Evolutionary conservation across 2,113 vertebrate genomes (phyloP).

Genomic region (Tragelaphus imberbis): DNA sequence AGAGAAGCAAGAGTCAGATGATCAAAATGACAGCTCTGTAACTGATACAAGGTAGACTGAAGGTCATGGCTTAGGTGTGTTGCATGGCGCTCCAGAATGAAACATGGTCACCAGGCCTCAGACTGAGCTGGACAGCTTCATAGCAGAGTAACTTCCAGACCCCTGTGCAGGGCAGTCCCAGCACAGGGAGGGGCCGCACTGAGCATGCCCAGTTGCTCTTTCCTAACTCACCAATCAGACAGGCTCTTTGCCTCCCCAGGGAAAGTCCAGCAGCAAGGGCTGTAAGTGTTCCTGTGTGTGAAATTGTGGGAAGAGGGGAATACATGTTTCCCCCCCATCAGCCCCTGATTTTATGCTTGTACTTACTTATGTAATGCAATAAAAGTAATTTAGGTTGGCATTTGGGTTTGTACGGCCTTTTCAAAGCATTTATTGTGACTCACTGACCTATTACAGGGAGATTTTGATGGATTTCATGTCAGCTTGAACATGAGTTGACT

Average conservation of each 20-base stretch:
- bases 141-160: fast-evolving
- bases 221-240: neutral
- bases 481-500: fast-evolving
- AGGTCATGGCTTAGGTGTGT: neutral
- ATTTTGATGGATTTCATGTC: neutral
- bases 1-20: neutral
- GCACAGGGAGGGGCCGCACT: neutral
- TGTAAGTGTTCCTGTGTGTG: fast-evolving
- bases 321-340: neutral
- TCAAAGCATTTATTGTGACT: neutral
- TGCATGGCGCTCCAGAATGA: neutral
- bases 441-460: neutral
- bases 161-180: fast-evolving
- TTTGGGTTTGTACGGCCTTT: neutral
- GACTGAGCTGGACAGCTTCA: neutral
- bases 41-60: neutral
- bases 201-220: neutral
- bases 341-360: neutral
- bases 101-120: neutral
- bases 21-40: neutral
- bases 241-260: neutral
- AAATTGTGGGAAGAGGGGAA: neutral
- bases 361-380: neutral
- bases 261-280: too few species aligned
- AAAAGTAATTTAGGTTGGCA: neutral